Percentiles rank a stretch among this genome's conserved stretches.
Conservation (phyloP, 2,888 invertebrate species). For the Cataglyphis cursor region DNA sequence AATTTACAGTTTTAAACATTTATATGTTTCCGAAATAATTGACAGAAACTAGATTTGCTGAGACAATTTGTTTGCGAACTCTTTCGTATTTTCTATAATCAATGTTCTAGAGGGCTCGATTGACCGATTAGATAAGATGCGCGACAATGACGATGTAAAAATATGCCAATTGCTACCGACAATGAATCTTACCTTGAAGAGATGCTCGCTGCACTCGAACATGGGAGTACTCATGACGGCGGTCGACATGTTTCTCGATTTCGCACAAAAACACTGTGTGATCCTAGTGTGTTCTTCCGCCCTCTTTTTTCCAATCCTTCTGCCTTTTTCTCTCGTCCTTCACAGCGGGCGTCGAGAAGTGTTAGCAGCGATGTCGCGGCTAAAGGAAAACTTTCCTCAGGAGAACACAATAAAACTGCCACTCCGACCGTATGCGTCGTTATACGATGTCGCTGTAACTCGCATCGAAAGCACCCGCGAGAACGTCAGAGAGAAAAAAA, state of each 20-base stretch:
- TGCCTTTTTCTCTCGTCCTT: constrained; percentile 3
- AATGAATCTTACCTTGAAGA: constrained; percentile 89
- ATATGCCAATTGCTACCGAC: background rate
- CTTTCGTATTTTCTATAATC: too few species aligned
- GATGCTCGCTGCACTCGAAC: constrained; percentile 92
- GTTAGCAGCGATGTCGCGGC: background rate
- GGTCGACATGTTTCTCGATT: constrained; percentile 90
- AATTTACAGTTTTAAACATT: background rate
- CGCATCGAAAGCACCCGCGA: constrained; percentile 56
- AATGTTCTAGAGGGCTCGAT: too few species aligned
- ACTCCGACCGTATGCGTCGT: constrained; percentile 67
- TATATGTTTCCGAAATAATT: background rate
- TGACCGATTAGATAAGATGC: background rate
- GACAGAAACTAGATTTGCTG: background rate
- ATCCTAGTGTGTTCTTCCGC: background rate
- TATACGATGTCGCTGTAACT: constrained; percentile 30
- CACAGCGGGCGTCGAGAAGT: constrained; percentile 3
- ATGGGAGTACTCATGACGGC: constrained; percentile 92
- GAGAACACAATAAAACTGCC: constrained; percentile 80
- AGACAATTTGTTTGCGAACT: too few species aligned
- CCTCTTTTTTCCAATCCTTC: constrained; percentile 12
- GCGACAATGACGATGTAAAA: background rate
- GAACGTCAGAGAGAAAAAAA: background rate
- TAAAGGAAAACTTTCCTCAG: constrained; percentile 14
- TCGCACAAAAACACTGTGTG: constrained; percentile 62